Evolutionary conservation across 2,888 invertebrate genomes (phyloP), one percentile per base, ranked within the genome.

Genomic region (Macrosiphum euphorbiae): DNA sequence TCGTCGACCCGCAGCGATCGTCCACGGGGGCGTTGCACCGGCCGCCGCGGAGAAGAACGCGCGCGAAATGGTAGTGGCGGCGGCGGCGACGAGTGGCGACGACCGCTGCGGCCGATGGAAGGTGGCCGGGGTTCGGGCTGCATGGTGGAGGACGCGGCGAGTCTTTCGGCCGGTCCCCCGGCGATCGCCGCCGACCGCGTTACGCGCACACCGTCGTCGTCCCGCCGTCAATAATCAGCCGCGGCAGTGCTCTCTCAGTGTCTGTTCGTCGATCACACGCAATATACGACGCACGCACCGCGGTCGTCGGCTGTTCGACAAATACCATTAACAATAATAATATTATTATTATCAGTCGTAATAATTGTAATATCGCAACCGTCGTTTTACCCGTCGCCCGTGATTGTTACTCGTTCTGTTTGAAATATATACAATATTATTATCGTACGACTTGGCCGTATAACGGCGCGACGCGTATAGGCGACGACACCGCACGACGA

Each of bases 1-100:
- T 58, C 91, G 91, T 86, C 91, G 91, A 58, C 91, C 85, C 58
- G 85, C 13, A 44, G 35, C 84, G 13, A 26, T 52, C 58, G 91
- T 91, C 47, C 86, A 91, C 91, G 86, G 91, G 89, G 91, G 91
- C 91, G 91, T 92, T 92, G 91, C 91, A 92, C 91, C 91, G 91
- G 91, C 47, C 61, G 58, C 90, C 52, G 41, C 90, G 84, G 35
- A 58, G 58, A 87, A 90, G 85, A 91, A 91, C 91, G 47, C 78
- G 86, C 41, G 92, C 92, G 89, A 93, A 93, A 93, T 61, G 61
- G 61, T 61, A 61, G 61, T 61, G 61, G 61, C 24, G 44, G 58
- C 35, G 90, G 61, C 89, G 58, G 44, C 41, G 50, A 84, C 52
- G 58, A 84, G 44, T 47, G 84, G 52, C 47, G 86, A 55, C 87